A percentile compares a stretch with the other conserved stretches of the same genome.
Evolutionary conservation across 2,888 invertebrate genomes (phyloP).

Genomic region (Hemaris fuciformis): DNA sequence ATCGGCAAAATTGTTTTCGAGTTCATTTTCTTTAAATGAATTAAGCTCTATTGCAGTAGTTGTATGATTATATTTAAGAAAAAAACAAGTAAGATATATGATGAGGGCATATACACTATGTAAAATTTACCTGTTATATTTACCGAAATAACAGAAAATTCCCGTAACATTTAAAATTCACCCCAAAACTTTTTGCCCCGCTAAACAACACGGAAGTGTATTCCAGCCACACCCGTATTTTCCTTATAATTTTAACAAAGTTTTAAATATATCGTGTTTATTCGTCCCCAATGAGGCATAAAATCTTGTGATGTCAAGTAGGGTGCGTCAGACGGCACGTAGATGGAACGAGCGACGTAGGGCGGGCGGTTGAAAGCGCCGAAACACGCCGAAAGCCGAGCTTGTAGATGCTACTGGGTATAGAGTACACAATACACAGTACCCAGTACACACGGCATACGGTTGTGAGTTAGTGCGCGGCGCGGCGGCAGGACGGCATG

Average conservation of each 20-base stretch:
- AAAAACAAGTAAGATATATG: too few species aligned
- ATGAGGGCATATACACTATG: too few species aligned
- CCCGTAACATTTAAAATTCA: neutral
- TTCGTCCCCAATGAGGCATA: constrained; percentile 5
- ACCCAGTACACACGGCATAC: neutral
- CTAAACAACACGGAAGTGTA: neutral
- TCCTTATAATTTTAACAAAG: neutral
- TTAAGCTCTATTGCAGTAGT: too few species aligned
- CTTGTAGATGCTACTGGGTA: neutral
- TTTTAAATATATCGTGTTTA: constrained; percentile 12
- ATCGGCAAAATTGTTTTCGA: neutral
- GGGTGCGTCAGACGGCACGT: neutral
- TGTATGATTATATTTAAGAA: too few species aligned
- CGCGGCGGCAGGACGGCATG: constrained; percentile 59
- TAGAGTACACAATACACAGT: constrained; percentile 8
- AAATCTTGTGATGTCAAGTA: constrained; percentile 13
- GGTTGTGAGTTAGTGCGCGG: constrained; percentile 62
- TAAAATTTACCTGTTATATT: too few species aligned
- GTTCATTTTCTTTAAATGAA: neutral
- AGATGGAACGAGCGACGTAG: constrained; percentile 13
- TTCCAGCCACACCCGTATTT: neutral
- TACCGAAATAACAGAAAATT: too few species aligned
- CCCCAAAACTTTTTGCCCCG: neutral
- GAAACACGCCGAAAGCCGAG: constrained; percentile 13
- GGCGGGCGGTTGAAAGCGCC: constrained; percentile 21